A percentile compares a stretch with the other conserved stretches of the same genome.
These are phyloP conservation scores for Oryzias curvinotus DNA, from an alignment of 2,113 vertebrate species.

Conservation along the genomic window DNA sequence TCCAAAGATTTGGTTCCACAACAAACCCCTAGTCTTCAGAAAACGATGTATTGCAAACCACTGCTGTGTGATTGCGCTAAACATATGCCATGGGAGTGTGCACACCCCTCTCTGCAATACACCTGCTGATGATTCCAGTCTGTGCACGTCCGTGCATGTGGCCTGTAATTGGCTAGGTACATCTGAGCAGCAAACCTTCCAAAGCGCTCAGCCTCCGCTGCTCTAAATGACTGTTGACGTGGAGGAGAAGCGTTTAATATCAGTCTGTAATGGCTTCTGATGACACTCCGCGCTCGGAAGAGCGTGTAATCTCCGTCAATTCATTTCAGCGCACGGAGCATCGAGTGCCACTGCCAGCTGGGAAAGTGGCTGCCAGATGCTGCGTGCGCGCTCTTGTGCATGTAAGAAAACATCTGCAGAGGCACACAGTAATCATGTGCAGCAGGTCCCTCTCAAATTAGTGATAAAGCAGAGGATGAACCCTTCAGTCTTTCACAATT, in stretches of 20 bases:
- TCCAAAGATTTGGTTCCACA: neutral
- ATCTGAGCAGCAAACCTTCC: slow-evolving; percentile 44
- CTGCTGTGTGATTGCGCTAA: neutral
- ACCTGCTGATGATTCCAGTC: neutral
- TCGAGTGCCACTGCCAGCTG: slow-evolving; percentile 79
- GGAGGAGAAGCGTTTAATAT: slow-evolving; percentile 93
- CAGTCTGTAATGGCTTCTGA: slow-evolving; percentile 93
- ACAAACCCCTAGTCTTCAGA: neutral
- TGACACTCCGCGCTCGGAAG: slow-evolving; percentile 95
- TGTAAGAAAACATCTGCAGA: slow-evolving; percentile 78
- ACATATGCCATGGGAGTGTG: neutral
- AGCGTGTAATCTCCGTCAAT: slow-evolving; percentile 96
- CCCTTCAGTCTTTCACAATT: no score
- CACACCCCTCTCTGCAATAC: neutral
- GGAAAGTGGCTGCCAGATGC: slow-evolving; percentile 90
- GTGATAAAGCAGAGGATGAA: no score
- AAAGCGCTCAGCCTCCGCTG: slow-evolving; percentile 68
- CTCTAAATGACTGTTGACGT: slow-evolving; percentile 95
- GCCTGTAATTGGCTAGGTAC: slow-evolving; percentile 6
- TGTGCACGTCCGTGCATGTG: neutral
- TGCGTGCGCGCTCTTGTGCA: slow-evolving; percentile 40
- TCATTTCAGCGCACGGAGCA: slow-evolving; percentile 90
- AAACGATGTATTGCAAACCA: neutral
- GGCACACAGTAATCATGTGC: slow-evolving; percentile 79
- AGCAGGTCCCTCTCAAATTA: slow-evolving; percentile 69